phyloP scores from a whole-genome alignment of 2,113 vertebrate species.

The Philantomba maxwellii region DNA sequence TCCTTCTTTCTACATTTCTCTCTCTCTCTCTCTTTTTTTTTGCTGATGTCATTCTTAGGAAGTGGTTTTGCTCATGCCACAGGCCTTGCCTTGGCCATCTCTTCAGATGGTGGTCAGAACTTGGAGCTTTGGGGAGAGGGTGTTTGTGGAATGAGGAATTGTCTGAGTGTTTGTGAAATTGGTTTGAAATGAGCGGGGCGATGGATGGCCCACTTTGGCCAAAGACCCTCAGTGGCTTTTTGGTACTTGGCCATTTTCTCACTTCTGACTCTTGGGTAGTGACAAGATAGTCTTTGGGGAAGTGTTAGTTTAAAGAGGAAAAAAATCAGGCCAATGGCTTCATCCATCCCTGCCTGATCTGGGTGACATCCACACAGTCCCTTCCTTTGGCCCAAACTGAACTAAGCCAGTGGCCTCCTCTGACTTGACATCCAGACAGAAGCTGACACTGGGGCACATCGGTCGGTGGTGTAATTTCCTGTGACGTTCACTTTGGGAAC shows the following conservation, averaged over 20 bases:
- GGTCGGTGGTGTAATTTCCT: conserved; percentile 48
- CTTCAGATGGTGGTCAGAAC: background rate
- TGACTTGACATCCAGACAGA: conserved; percentile 12
- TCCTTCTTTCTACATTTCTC: conserved; percentile 52
- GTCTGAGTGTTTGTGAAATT: background rate
- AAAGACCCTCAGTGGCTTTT: background rate
- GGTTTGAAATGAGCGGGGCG: background rate
- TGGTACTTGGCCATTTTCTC: background rate
- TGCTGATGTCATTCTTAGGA: conserved; percentile 54
- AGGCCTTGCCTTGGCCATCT: background rate
- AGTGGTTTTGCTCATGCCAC: background rate
- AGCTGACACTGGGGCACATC: background rate
- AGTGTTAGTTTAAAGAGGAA: conserved; percentile 36
- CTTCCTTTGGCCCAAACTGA: background rate
- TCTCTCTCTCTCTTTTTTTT: conserved; percentile 33
- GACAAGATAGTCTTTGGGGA: background rate
- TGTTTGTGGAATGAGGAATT: background rate
- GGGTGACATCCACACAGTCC: background rate
- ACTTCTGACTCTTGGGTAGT: background rate
- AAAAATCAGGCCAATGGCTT: background rate
- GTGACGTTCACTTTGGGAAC: conserved; percentile 33
- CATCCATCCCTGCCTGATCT: background rate
- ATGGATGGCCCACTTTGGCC: background rate
- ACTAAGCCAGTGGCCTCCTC: background rate
- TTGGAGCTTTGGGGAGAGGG: background rate